Conservation (phyloP, 1,140 invertebrate species). For the Tenebrio molitor region DNA sequence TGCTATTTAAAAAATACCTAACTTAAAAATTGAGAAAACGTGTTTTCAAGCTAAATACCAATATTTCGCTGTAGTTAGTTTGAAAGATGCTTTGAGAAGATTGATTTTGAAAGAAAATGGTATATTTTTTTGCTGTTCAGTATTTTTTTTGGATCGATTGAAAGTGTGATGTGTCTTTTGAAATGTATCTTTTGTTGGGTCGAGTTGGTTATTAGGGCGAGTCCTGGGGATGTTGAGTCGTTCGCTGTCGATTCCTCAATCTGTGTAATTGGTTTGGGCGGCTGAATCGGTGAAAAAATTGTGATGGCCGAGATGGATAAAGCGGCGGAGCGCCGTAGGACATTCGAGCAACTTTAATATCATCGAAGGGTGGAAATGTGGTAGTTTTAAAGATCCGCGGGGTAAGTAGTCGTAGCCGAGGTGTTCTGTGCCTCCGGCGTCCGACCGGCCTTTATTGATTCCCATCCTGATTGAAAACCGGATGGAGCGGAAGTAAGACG, state of each 20-base stretch:
- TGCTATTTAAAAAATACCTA: no score
- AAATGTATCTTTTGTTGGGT: no score
- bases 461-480: conserved; percentile 59
- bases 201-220: no score
- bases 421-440: conserved; percentile 35
- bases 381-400: conserved; percentile 39
- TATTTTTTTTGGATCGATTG: no score
- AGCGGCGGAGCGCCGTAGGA: conserved; percentile 17
- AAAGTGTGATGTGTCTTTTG: no score
- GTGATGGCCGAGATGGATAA: conserved; percentile 14
- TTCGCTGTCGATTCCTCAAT: not conserved
- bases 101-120: no score
- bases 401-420: conserved; percentile 24
- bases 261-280: conserved; percentile 13
- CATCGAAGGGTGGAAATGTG: conserved; percentile 30
- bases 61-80: no score
- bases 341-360: conserved; percentile 26
- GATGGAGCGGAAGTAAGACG: conserved; percentile 61
- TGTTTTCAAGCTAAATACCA: no score
- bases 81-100: no score
- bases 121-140: no score
- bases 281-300: conserved; percentile 3
- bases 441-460: conserved; percentile 55
- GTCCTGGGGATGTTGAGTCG: not conserved
- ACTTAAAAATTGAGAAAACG: no score